Conservation (phyloP, 30 jellyfish, hydroid and myxozoan species). For the Hydractinia echinata region DNA sequence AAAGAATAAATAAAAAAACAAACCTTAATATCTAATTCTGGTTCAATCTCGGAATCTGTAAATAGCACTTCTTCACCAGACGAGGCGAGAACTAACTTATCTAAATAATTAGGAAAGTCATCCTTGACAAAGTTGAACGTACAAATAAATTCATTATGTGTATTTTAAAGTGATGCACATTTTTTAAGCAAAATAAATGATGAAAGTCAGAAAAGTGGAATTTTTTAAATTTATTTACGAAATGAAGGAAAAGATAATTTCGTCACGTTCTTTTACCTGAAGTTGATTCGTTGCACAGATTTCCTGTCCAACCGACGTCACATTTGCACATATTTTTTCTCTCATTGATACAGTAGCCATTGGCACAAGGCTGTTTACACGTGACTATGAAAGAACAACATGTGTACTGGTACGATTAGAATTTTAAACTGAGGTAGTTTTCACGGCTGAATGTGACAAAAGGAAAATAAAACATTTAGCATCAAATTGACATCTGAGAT, state of each 20-base stretch:
- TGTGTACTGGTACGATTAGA: neutral
- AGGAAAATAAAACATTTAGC: no score
- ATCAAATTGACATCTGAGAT: no score
- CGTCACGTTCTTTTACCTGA: conserved; percentile 46
- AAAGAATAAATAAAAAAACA: neutral
- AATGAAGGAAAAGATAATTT: neutral
- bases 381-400: conserved; percentile 37
- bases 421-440: neutral
- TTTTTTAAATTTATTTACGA: no score
- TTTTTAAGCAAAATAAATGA: no score
- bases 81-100: conserved; percentile 80
- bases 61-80: conserved; percentile 97
- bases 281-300: conserved; percentile 61
- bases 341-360: conserved; percentile 63
- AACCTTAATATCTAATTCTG: conserved; percentile 94
- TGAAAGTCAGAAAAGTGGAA: no score
- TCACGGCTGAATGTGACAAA: no score
- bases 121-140: no score
- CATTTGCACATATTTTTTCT: conserved; percentile 67
- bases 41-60: conserved; percentile 86
- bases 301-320: conserved; percentile 82
- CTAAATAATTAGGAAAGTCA: conserved; percentile 27
- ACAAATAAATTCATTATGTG: no score
- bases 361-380: conserved; percentile 69
- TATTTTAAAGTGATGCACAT: no score